A percentile compares a stretch with the other conserved stretches of the same genome.
Conservation (phyloP, 2,797 vertebrate genomes). For the Tokudaia muenninki region DNA sequence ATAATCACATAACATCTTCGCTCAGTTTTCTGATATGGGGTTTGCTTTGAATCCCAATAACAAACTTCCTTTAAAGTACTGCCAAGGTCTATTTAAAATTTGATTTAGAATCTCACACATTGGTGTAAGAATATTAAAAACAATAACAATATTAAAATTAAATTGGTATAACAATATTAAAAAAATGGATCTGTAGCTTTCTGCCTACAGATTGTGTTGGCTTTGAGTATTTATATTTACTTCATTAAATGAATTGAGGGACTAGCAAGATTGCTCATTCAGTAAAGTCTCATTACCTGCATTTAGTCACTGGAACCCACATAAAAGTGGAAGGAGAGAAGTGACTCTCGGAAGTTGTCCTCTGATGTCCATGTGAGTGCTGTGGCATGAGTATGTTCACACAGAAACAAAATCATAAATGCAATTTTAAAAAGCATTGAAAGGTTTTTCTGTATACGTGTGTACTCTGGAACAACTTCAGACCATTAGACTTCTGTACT, state of each 20-base stretch:
- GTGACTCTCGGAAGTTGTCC: neutral
- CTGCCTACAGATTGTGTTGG: constrained; percentile 1
- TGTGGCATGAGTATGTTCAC: neutral
- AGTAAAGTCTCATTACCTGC: neutral
- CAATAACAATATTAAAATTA: too few species aligned
- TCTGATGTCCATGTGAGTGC: neutral
- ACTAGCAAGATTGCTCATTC: neutral
- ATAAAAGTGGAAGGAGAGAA: neutral
- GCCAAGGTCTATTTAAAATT: constrained; percentile 7
- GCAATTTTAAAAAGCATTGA: neutral
- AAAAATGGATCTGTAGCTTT: constrained; percentile 25
- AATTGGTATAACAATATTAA: neutral
- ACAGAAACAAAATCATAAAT: neutral
- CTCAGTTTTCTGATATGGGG: constrained; percentile 4
- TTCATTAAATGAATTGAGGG: constrained; percentile 1
- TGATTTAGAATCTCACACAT: constrained; percentile 32
- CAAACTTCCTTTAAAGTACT: constrained; percentile 12
- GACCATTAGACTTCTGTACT: neutral
- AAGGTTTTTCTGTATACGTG: neutral
- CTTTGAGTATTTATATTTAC: constrained; percentile 46
- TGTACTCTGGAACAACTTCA: neutral
- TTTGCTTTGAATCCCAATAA: constrained; percentile 43
- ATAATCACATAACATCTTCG: neutral
- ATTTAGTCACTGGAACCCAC: neutral
- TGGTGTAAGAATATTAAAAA: neutral